Conservation (phyloP, 2,888 invertebrate genomes). For the Liodrosophila aerea region DNA sequence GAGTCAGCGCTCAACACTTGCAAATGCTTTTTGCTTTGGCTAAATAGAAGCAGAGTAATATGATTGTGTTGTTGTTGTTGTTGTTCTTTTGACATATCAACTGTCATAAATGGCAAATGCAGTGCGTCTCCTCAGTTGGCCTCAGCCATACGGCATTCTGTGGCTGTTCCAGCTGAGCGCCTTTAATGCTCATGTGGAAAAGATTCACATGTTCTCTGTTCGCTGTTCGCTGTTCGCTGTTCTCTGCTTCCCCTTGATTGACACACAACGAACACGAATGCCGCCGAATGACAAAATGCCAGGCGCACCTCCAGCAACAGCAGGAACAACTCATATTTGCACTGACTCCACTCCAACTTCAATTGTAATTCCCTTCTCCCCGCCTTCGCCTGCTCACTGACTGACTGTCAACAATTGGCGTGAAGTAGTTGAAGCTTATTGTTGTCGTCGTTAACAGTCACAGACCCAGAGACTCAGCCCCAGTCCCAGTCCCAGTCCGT, state of each 20-base stretch:
- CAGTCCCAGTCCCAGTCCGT: no score
- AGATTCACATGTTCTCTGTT: constrained; percentile 60
- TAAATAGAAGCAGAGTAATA: not conserved
- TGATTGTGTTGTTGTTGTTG: constrained; percentile 19
- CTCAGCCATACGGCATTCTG: constrained; percentile 2
- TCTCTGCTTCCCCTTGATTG: constrained; percentile 49
- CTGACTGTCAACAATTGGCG: constrained; percentile 72
- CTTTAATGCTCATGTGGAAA: constrained; percentile 68
- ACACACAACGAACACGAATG: constrained; percentile 67
- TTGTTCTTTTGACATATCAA: constrained; percentile 78
- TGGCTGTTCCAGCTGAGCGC: constrained; percentile 63
- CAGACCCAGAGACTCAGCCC: not conserved
- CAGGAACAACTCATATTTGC: constrained; percentile 37
- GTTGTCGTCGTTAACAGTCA: constrained; percentile 45
- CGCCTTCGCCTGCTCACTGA: constrained; percentile 14
- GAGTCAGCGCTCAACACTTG: constrained; percentile 64
- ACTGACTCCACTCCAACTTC: constrained; percentile 32
- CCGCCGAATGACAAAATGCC: constrained; percentile 56
- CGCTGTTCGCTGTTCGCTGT: not conserved
- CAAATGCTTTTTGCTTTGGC: constrained; percentile 37
- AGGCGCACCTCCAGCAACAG: constrained; percentile 37
- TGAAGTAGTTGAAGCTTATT: constrained; percentile 66
- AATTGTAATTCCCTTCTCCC: constrained; percentile 15
- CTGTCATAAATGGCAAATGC: constrained; percentile 80
- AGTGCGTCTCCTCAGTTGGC: constrained; percentile 48